Evolutionary conservation across 1,140 invertebrate species (phyloP).

Genomic region (Eufriesea mexicana): DNA sequence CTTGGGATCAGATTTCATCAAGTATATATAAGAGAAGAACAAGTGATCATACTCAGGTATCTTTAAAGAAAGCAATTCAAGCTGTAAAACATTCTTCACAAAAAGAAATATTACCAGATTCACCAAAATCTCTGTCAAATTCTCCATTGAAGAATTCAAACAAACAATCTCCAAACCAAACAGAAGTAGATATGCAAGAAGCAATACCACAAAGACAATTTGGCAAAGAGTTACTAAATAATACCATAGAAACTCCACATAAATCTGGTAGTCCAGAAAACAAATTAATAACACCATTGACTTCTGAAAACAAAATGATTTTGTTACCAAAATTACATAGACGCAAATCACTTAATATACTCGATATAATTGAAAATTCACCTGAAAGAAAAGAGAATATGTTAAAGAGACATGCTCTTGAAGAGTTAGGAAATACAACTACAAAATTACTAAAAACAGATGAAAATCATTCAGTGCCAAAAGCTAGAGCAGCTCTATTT

Average conservation of each 20-base stretch:
- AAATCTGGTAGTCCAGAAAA: constrained; percentile 66
- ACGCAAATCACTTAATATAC: constrained; percentile 67
- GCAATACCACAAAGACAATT: constrained; percentile 68
- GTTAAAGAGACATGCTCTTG: constrained; percentile 67
- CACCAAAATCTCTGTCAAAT: constrained; percentile 44
- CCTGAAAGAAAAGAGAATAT: constrained; percentile 61
- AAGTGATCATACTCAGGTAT: constrained; percentile 39
- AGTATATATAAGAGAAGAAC: neutral
- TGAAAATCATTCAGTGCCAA: constrained; percentile 62
- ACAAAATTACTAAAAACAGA: constrained; percentile 67
- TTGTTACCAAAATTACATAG: constrained; percentile 70
- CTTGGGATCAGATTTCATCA: constrained; percentile 64
- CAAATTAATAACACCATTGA: constrained; percentile 73
- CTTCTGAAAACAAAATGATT: constrained; percentile 67
- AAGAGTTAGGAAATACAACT: constrained; percentile 37
- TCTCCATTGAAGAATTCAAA: constrained; percentile 17
- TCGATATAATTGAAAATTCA: constrained; percentile 60
- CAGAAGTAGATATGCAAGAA: constrained; percentile 42
- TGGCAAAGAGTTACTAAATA: constrained; percentile 55
- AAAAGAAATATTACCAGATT: constrained; percentile 49
- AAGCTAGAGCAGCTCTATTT: constrained; percentile 76
- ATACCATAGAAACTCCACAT: constrained; percentile 69
- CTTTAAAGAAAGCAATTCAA: constrained; percentile 63
- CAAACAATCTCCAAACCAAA: constrained; percentile 4
- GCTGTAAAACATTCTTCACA: constrained; percentile 65